Evolutionary conservation across 1,140 invertebrate genomes (phyloP).

Genomic region (Vollenhovia emeryi): DNA sequence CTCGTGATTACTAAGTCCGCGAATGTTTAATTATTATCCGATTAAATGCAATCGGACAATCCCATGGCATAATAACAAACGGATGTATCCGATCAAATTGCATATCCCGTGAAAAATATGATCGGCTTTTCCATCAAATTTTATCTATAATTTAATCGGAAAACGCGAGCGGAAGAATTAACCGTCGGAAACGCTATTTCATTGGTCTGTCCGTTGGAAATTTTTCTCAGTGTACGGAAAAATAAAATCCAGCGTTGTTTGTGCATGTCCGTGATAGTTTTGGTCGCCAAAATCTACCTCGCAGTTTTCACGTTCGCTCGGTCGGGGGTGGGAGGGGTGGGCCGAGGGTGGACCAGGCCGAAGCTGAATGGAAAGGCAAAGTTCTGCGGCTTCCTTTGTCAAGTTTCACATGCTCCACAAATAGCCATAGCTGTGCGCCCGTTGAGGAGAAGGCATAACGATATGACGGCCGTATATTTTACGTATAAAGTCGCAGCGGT

Average conservation of each 20-base stretch:
- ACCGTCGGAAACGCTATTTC: too few species aligned
- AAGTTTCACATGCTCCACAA: conserved; percentile 68
- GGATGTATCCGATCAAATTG: too few species aligned
- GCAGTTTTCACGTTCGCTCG: background rate
- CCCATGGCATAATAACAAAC: too few species aligned
- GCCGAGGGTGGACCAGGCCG: background rate
- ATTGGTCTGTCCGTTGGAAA: too few species aligned
- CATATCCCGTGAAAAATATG: too few species aligned
- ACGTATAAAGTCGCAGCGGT: conserved; percentile 72
- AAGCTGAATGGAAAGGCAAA: background rate
- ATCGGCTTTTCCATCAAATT: too few species aligned
- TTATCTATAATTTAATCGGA: too few species aligned
- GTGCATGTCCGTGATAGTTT: too few species aligned
- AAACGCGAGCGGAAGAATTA: too few species aligned
- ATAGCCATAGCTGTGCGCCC: conserved; percentile 63
- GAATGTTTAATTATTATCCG: background rate
- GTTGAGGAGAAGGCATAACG: conserved; percentile 71
- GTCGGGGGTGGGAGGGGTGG: background rate
- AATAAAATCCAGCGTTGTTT: too few species aligned
- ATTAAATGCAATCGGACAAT: too few species aligned
- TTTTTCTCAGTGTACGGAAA: too few species aligned
- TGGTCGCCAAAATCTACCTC: background rate
- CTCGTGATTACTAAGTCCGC: background rate
- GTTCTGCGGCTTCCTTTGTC: conserved; percentile 70
- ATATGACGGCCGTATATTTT: conserved; percentile 78